Evolutionary conservation across 2,113 vertebrate species (phyloP).

Genomic region (Alethe diademata): DNA sequence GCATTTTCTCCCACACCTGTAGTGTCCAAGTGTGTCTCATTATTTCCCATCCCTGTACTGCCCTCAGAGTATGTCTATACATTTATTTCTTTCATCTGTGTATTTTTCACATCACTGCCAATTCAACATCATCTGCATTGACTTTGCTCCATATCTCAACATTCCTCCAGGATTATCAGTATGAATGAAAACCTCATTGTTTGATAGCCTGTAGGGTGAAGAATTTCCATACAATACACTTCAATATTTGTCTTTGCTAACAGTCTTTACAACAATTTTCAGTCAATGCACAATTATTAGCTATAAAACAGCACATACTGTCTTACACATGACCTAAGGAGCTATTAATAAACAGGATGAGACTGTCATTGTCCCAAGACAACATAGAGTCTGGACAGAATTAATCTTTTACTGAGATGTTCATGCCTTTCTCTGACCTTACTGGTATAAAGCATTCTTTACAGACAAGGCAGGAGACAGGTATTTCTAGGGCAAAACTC

Average conservation of each 20-base stretch:
- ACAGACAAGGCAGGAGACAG: neutral
- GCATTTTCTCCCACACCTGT: neutral
- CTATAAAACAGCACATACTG: neutral
- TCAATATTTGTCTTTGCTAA: neutral
- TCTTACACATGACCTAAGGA: neutral
- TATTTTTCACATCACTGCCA: neutral
- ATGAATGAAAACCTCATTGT: neutral
- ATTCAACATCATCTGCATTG: neutral
- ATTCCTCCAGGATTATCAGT: neutral
- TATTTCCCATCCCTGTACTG: neutral
- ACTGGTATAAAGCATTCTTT: neutral
- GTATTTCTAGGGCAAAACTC: neutral
- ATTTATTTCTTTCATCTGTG: neutral
- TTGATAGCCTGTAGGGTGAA: neutral
- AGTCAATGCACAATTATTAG: neutral
- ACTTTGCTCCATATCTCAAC: neutral
- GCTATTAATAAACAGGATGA: neutral
- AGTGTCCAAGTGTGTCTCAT: neutral
- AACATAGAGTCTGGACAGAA: neutral
- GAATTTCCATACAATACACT: neutral
- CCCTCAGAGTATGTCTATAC: neutral
- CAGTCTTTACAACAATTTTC: neutral
- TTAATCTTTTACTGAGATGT: neutral
- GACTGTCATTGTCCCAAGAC: neutral
- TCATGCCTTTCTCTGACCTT: neutral